Evolutionary conservation across 2,797 vertebrate genomes (phyloP).

Genomic region (Takifugu ocellatus): DNA sequence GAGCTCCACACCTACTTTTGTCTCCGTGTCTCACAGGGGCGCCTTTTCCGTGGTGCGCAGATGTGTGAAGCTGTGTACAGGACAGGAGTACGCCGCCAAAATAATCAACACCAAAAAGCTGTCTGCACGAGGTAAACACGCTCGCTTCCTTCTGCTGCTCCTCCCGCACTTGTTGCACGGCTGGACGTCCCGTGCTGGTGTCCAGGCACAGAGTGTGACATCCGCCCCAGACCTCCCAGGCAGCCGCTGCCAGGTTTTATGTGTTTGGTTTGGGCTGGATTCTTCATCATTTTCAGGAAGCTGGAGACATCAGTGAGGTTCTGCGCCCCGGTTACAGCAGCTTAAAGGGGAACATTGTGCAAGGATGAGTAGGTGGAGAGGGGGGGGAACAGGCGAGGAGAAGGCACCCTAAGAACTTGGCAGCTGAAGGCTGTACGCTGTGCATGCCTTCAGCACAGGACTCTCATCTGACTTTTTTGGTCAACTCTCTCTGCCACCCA

Average conservation of each 20-base stretch:
- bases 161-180: conserved; percentile 30
- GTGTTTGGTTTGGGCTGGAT: conserved; percentile 2
- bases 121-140: conserved; percentile 89
- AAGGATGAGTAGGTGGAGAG: conserved; percentile 47
- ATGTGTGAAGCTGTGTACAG: conserved; percentile 94
- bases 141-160: conserved; percentile 14
- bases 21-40: conserved; percentile 75
- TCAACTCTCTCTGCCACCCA: not conserved
- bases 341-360: conserved; percentile 35
- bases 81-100: conserved; percentile 96
- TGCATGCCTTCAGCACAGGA: conserved; percentile 77
- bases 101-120: conserved; percentile 99
- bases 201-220: conserved; percentile 47
- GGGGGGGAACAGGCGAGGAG: conserved; percentile 46
- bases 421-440: conserved; percentile 68
- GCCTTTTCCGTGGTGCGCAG: conserved; percentile 96
- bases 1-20: not conserved
- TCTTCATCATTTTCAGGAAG: conserved; percentile 12
- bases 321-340: conserved; percentile 7
- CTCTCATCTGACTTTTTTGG: conserved; percentile 71
- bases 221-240: conserved; percentile 61
- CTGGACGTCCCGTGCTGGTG: conserved; percentile 62
- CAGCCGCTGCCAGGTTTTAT: conserved; percentile 29
- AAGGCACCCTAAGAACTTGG: conserved; percentile 74
- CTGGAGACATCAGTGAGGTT: conserved; percentile 23